Percentiles rank a stretch among this genome's conserved stretches.
These are phyloP conservation scores for Phocides pigmalion DNA, from an alignment of 1,140 invertebrate species.

Conservation along the genomic window DNA sequence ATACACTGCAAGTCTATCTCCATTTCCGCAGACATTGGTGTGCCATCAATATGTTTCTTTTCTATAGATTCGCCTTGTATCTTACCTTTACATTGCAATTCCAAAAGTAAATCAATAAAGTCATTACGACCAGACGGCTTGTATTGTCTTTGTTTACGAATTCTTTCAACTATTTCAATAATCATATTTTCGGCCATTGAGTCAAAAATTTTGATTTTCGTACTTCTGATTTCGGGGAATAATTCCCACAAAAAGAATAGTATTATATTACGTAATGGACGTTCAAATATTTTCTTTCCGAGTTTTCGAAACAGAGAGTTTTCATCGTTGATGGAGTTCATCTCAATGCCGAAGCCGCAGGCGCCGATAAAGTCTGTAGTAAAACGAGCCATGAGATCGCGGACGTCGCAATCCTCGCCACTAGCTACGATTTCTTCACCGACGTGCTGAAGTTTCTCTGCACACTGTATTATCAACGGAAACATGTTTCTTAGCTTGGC, in stretches of 20 bases:
- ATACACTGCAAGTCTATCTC: conserved; percentile 59
- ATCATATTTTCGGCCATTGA: not conserved
- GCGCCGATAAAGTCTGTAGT: no score
- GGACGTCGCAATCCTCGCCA: no score
- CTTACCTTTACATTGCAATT: not conserved
- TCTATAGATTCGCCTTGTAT: not conserved
- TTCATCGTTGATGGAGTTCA: no score
- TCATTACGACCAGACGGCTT: not conserved
- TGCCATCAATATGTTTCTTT: not conserved
- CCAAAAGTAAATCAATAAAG: not conserved
- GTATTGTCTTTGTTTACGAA: not conserved
- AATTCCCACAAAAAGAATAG: not conserved
- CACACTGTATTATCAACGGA: no score
- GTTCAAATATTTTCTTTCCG: not conserved
- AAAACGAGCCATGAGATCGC: no score
- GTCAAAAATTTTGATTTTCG: not conserved
- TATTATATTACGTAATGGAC: not conserved
- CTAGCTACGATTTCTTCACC: no score
- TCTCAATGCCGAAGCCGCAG: no score
- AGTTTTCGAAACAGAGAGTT: not conserved
- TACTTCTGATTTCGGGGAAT: not conserved
- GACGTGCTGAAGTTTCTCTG: no score
- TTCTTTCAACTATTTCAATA: not conserved
- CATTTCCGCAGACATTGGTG: not conserved
- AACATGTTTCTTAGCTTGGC: no score